Evolutionary conservation across 2,888 invertebrate species (phyloP), one percentile per base, ranked within the genome.

Genomic region (Sabatieria punctata): DNA sequence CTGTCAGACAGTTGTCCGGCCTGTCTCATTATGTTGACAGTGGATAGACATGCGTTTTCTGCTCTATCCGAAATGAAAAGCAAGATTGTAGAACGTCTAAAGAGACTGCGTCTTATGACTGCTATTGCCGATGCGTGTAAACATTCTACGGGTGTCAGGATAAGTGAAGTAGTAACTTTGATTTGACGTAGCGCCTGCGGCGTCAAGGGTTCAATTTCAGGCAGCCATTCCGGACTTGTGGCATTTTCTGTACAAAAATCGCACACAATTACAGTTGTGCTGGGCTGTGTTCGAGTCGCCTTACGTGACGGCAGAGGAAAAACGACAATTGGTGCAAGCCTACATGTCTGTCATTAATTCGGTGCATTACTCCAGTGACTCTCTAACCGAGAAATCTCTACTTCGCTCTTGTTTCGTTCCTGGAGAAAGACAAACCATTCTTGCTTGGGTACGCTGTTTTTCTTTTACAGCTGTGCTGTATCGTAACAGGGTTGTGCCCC

Each of bases 221-320:
- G 24, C 35, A 25, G 43, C 15, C 18, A 43, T 37, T 41, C 24
- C 3, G 22, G 47, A 39, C 25, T 15, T 43, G 42, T 52, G 89
- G 24, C 93, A 93, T 54, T 91, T 89, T 66, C 73, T 93, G 59
- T 93, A 91, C 70, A 93, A 93, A 70, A 84, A 84, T 52, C 82
- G 81, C 65, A 79, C 80, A 8, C 82, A 83, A 0, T 83, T 85
- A 0, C 91, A 93, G 64, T 78, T 83, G 54, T 80, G 85, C 57
- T 80, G 82, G 44, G 85, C 91, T 0, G 78, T 75, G 55, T 54
- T 64, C 19, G 75, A 76, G 55, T 73, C 78, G 18, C 83, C 84
- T 0, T 85, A 84, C 59, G 70, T 73, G 33, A 73, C 70, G 1
- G 62, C 67, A 35, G 71, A 70, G 40, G 74, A 77, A 54, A 64